phyloP scores from a whole-genome alignment of 1,140 invertebrate genomes.

The Diplogasteroides magnus region DNA sequence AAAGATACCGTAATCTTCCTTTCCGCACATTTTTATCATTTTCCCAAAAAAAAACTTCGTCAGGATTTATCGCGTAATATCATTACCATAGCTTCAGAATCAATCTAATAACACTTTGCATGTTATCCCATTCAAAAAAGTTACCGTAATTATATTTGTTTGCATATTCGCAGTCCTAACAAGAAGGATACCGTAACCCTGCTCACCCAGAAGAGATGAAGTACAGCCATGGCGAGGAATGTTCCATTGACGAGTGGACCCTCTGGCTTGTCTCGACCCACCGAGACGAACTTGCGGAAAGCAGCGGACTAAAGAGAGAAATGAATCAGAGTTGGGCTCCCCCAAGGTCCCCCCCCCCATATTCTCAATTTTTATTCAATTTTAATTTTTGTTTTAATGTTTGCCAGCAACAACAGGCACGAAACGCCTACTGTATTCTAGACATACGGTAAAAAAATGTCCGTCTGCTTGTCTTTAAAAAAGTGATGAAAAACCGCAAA shows the following conservation, averaged over 20 bases:
- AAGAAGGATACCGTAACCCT: background rate
- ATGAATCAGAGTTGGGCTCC: too few relatives aligned
- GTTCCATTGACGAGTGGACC: conserved; percentile 72
- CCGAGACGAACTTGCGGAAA: conserved; percentile 40
- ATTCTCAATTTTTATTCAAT: too few relatives aligned
- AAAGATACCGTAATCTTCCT: too few relatives aligned
- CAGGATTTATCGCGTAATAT: background rate
- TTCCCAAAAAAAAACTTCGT: background rate
- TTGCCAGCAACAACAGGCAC: too few relatives aligned
- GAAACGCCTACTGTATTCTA: too few relatives aligned
- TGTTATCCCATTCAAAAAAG: too few relatives aligned
- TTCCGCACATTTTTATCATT: too few relatives aligned
- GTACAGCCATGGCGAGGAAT: conserved; percentile 59
- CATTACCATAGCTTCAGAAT: background rate
- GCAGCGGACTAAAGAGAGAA: conserved; percentile 48
- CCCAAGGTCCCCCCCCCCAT: too few relatives aligned
- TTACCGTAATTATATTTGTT: background rate
- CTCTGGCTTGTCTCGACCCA: conserved; percentile 7
- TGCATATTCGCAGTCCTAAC: background rate
- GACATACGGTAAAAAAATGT: too few relatives aligned
- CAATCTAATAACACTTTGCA: background rate
- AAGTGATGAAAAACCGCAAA: background rate
- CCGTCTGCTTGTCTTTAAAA: too few relatives aligned
- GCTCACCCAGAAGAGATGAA: conserved; percentile 42
- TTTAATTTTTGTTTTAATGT: conserved; percentile 4